Evolutionary conservation across 2,113 vertebrate genomes (phyloP), one percentile per base, ranked within the genome.

Genomic region (Telmatochromis brichardi): DNA sequence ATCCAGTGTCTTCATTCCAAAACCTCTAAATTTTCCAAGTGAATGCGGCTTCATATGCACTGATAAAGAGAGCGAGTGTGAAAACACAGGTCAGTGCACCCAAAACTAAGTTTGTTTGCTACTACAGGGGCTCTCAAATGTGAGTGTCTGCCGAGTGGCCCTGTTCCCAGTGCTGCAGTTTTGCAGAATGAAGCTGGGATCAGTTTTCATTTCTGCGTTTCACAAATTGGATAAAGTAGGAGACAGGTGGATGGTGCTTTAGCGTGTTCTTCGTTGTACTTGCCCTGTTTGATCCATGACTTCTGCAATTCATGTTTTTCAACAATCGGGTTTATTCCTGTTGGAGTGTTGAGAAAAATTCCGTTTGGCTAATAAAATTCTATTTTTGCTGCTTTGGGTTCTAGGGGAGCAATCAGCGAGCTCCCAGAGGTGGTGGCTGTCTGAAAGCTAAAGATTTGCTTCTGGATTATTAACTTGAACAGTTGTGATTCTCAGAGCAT

Each of bases 341-440:
- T 47, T 47, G 14, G 14, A 0, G 2, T 47, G 4, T 47, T 47
- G 45, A 47, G 45, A 47, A 17, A 17, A 47, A 47, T 47, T 47
- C 0, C 0, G 14, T 47, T 47, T 4, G 45, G 14, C 45, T 0
- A 0, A 47, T 47, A 47, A 47, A 47, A 17, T 47, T 45, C 42
- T 6, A 45, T 7, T 47, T 47, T 47, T 47, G 14, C 45, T 47
- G 45, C 1, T 47, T 47, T 47, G 4, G 4, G 45, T 47, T 47
- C 45, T 17, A 47, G 45, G 45, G 45, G 45, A 47, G 6, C 14
- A 17, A 47, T 47, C 45, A 47, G 45, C 45, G 45, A 47, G 14
- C 45, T 47, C 45, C 45, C 45, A 47, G 45, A 47, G 45, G 14
- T 47, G 45, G 45, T 47, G 45, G 45, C 45, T 47, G 45, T 47